Conservation (phyloP, 64 coral and sea anemone species). For the Dendronephthya gigantea region DNA sequence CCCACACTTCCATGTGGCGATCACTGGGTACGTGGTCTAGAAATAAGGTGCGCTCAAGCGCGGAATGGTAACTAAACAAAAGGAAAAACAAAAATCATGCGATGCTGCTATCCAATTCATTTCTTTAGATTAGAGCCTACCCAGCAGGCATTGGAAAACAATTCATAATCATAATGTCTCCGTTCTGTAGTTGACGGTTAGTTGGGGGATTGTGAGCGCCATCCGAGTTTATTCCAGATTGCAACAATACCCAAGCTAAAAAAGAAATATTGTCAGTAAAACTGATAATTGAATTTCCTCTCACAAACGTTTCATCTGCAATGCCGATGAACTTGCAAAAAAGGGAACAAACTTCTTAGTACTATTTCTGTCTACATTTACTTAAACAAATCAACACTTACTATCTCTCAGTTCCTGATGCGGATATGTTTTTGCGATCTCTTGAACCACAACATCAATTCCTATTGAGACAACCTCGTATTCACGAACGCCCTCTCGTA, state of each 20-base stretch:
- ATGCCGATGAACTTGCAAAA: too few relatives aligned
- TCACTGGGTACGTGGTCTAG: constrained; percentile 39
- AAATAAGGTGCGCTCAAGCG: constrained; percentile 15
- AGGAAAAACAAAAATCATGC: too few relatives aligned
- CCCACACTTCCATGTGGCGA: constrained; percentile 42
- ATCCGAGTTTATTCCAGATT: constrained; percentile 30
- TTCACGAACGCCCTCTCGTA: constrained; percentile 55
- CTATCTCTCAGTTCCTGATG: constrained; percentile 70
- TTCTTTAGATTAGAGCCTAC: neutral
- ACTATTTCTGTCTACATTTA: neutral
- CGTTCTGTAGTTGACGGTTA: constrained; percentile 17
- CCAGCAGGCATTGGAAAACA: constrained; percentile 34
- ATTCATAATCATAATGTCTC: constrained; percentile 27
- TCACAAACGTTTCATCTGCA: too few relatives aligned
- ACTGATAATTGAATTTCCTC: too few relatives aligned
- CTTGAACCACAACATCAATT: constrained; percentile 67
- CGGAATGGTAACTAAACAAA: too few relatives aligned
- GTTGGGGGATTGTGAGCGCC: constrained; percentile 23
- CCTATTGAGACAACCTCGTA: constrained; percentile 65
- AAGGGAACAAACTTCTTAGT: neutral
- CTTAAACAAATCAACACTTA: constrained; percentile 28
- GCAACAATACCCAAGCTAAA: constrained; percentile 20
- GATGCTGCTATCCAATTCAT: too few relatives aligned
- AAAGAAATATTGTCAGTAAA: too few relatives aligned
- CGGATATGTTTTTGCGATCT: constrained; percentile 68